A percentile compares a stretch with the other conserved stretches of the same genome.
Evolutionary conservation across 2,888 invertebrate genomes (phyloP).

Genomic region (Eupithecia vulgata): DNA sequence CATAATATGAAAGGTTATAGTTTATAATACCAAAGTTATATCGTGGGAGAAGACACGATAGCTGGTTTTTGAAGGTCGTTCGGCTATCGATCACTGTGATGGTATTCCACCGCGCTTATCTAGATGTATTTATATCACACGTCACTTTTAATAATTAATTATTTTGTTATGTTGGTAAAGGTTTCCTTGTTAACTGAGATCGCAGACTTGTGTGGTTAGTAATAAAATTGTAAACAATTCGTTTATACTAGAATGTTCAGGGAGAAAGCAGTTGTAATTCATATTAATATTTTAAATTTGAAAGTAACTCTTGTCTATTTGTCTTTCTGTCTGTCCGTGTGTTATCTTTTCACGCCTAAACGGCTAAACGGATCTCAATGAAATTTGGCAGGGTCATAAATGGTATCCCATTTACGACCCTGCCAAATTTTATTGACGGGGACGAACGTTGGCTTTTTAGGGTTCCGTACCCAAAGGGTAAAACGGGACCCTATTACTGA

Average conservation of each 20-base stretch:
- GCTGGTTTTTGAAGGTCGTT: constrained; percentile 30
- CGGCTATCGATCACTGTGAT: constrained; percentile 31
- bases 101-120: constrained; percentile 24
- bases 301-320: too few species aligned
- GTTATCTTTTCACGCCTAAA: too few species aligned
- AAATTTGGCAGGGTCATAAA: too few species aligned
- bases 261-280: too few species aligned
- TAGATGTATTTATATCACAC: not conserved
- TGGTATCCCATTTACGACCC: too few species aligned
- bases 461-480: too few species aligned
- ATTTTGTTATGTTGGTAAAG: not conserved
- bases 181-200: not conserved
- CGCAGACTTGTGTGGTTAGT: not conserved
- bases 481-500: too few species aligned
- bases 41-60: constrained; percentile 24
- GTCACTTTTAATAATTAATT: constrained; percentile 15
- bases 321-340: too few species aligned
- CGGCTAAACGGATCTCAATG: too few species aligned
- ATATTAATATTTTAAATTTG: too few species aligned
- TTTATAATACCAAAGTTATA: not conserved
- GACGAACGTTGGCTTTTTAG: too few species aligned
- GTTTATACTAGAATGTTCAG: not conserved
- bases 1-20: not conserved
- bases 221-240: not conserved
- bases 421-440: too few species aligned